Evolutionary conservation across 2,888 invertebrate genomes (phyloP), one percentile per base, ranked within the genome.

Genomic region (Oscheius myriophilus): DNA sequence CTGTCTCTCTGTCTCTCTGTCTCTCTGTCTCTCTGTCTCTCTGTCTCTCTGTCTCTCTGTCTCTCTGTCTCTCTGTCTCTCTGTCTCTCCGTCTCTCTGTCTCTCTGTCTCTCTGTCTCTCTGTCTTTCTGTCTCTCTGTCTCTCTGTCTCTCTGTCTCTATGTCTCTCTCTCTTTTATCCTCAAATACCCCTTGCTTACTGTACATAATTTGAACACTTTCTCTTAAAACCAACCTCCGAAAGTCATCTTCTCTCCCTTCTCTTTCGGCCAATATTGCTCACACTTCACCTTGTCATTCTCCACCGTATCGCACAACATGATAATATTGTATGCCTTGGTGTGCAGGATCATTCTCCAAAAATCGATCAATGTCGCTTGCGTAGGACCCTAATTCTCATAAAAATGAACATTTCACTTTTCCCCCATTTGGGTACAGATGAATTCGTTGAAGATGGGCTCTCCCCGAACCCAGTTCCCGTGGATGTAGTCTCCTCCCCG

Each of bases 361-460:
- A 54, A 54, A 12, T 54, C 54, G 12, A 33, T 33, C n/a, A 26
- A n/a, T 3, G 54, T 54, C 11, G 26, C 33, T 2, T 1, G 25
- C 11, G 33, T 26, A 11, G 54, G 54, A 33, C 54, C 54, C 33
- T 33, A 33, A 33, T 33, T 33, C 33, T 6, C 9, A 33, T n/a
- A 33, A 6, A 6, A 3, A 6, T 33, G 4, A 6, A 6, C 33
- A 33, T 6, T 33, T 33, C 9, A 3, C 9, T 33, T 33, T 3
- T 33, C 9, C 33, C 33, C 3, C 18, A 62, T 49, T 21, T 66
- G 66, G 21, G 66, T 58, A n/a, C 57, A 58, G 52, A 66, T 57
- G 51, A 66, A 66, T 21, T 66, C 66, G 25, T 66, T 66, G 66
- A 49, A 58, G 46, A 66, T 33, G 6, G 66, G 61, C n/a, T 53